phyloP scores from a whole-genome alignment of 1,140 invertebrate species.

The Notospermus geniculatus region DNA sequence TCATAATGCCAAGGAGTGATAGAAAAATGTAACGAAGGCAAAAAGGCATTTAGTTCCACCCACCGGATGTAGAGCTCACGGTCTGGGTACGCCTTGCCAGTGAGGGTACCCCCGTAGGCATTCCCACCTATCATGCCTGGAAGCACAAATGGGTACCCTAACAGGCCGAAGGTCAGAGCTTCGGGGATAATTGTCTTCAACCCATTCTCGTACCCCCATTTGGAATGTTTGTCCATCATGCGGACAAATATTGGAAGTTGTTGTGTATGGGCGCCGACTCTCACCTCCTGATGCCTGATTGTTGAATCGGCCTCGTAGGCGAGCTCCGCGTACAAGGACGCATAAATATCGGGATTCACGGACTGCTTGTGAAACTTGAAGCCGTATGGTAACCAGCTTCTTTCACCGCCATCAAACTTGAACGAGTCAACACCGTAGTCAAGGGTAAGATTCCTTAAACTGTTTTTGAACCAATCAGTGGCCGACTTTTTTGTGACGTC shows the following conservation, averaged over 20 bases:
- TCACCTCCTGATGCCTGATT: slow-evolving; percentile 66
- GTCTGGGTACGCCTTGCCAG: slow-evolving; percentile 57
- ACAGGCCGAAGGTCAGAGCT: slow-evolving; percentile 75
- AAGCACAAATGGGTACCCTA: slow-evolving; percentile 81
- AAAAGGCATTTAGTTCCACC: slow-evolving; percentile 80
- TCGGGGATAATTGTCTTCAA: slow-evolving; percentile 79
- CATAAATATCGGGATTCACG: slow-evolving; percentile 32
- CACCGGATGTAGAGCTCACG: slow-evolving; percentile 87
- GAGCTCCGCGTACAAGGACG: slow-evolving; percentile 37
- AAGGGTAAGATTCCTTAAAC: slow-evolving; percentile 63
- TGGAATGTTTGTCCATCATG: slow-evolving; percentile 84
- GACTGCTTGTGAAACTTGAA: slow-evolving; percentile 29
- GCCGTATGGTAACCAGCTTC: slow-evolving; percentile 73
- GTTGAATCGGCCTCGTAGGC: slow-evolving; percentile 61
- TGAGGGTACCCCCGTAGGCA: slow-evolving; percentile 59
- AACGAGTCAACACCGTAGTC: slow-evolving; percentile 75
- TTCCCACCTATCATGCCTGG: slow-evolving; percentile 94
- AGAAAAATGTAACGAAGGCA: slow-evolving; percentile 86
- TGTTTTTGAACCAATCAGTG: slow-evolving; percentile 70
- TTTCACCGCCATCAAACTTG: slow-evolving; percentile 91
- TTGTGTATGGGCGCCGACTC: slow-evolving; percentile 77
- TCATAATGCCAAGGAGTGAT: slow-evolving; percentile 85
- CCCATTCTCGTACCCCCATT: slow-evolving; percentile 78
- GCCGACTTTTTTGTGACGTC: slow-evolving; percentile 45
- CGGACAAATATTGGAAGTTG: slow-evolving; percentile 76